Base-by-base conservation (phyloP, 1,140 invertebrate species). In the Hycleus phaleratus region DNA sequence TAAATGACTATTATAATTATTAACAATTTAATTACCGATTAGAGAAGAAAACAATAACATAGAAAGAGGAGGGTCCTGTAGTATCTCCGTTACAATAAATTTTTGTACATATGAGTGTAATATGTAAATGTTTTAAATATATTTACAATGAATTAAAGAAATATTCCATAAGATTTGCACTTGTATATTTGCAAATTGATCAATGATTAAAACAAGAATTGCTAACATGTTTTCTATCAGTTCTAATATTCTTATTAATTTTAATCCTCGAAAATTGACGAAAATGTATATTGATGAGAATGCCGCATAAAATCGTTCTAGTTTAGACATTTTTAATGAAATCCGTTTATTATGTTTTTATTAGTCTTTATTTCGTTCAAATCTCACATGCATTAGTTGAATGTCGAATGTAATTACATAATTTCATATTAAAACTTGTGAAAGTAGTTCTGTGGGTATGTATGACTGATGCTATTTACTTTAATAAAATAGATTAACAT, bases 401-500 rank as follows among this genome's bases (percentile, higher is more conserved):
- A 53, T 53, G 51, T 53, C 40, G 40, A 52, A 52, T 52, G 26
- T 53, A 53, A 53, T 53, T 46, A 45, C 43, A 53, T 53, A 53
- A 53, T 53, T 53, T 53, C 51, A 45, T 53, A 53, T 53, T 53
- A 42, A 46, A 32, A 53, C 45, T 53, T 53, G 26, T 53, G 46
- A 53, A 52, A 53, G 51, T 53, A 53, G 51, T 53, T 53, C 43
- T 53, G 51, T 53, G 51, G 51, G 51, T 53, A 53, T 53, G 51
- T 53, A 53, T 53, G 51, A 53, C 51, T 53, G 51, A 53, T 53
- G 51, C 51, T 53, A 53, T 53, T 53, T 53, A 53, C 44, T 46
- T 53, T 53, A 53, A 53, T 53, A 53, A 53, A 53, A 32, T 32
- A 32, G 32, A 18, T 18, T 18, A 18, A 18, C 1, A 18, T 18